Percentiles rank a stretch among this genome's conserved stretches.
Conservation (phyloP, 1,140 invertebrate species). For the Steinernema khuongi region DNA sequence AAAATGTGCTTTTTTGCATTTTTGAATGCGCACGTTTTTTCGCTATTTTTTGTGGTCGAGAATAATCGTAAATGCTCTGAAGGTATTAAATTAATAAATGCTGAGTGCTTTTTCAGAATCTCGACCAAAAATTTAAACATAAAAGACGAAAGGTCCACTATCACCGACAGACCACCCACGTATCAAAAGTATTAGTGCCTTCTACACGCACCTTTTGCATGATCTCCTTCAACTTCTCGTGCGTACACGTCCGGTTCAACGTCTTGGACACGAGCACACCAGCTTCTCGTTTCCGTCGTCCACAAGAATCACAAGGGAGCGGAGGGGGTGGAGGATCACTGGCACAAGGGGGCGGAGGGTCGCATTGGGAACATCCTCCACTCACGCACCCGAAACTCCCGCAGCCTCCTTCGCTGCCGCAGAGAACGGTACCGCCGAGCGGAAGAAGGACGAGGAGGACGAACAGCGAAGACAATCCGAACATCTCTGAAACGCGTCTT, state of each 20-base stretch:
- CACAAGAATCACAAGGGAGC: background rate
- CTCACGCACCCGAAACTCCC: background rate
- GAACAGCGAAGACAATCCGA: background rate
- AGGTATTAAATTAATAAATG: too few relatives aligned
- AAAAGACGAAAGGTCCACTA: too few relatives aligned
- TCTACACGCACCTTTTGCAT: constrained; percentile 1
- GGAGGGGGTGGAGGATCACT: background rate
- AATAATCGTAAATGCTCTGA: too few relatives aligned
- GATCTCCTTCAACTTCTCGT: background rate
- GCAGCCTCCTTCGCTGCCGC: background rate
- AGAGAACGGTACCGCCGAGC: background rate
- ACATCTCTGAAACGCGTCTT: background rate
- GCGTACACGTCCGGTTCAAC: background rate
- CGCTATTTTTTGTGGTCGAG: too few relatives aligned
- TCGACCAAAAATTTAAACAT: too few relatives aligned
- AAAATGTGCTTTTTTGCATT: background rate
- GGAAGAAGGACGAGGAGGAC: background rate
- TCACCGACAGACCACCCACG: too few relatives aligned
- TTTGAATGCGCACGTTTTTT: too few relatives aligned
- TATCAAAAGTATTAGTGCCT: too few relatives aligned
- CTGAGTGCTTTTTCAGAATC: too few relatives aligned
- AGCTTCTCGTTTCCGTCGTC: background rate
- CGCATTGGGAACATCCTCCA: background rate
- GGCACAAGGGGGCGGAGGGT: background rate
- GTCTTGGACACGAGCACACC: background rate